Evolutionary conservation across 2,113 vertebrate species (phyloP), one percentile per base, ranked within the genome.

Genomic region (Microcebus murinus): DNA sequence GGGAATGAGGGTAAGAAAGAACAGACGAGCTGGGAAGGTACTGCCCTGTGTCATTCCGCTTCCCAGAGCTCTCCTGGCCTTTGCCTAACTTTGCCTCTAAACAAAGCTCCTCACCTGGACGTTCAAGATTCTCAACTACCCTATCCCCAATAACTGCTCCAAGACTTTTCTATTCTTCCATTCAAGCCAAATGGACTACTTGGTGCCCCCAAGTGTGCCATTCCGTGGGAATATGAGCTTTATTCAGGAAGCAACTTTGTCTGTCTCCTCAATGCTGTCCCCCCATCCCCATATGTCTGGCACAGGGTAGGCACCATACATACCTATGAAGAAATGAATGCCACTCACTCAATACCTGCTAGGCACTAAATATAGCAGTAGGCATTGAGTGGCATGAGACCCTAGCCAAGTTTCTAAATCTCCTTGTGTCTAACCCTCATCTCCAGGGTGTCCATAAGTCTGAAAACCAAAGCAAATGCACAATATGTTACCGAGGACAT

Each of bases 41-140:
- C 6, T 0, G 0, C 7, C 27, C 34, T 42, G 27, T 18, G 23
- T 39, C 17, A 21, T 10, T 13, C 5, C 27, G 4, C 73, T 21
- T 21, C 31, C 20, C 65, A 23, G 55, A 8, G 4, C 4, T 23
- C 50, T 65, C 25, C 0, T 0, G 1, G 9, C n/a, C 59, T 70
- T 71, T 25, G 13, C 70, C 68, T 48, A 2, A 12, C 25, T 20
- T 4, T 3, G 6, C 39, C 67, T 89, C 39, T 45, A 67, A 77
- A 55, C 13, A 73, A 59, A 74, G 29, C n/a, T 83, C 50, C 23
- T 25, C 23, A 8, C 36, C 63, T 20, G 42, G 67, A 29, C 85
- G 21, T 45, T 52, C 17, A 8, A 39, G n/a, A 61, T 9, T 39
- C 55, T 77, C 52, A 45, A 4, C 15, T n/a, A 21, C 20, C 84